Conservation (phyloP, 2,113 vertebrate species). For the Bubo blakistoni region DNA sequence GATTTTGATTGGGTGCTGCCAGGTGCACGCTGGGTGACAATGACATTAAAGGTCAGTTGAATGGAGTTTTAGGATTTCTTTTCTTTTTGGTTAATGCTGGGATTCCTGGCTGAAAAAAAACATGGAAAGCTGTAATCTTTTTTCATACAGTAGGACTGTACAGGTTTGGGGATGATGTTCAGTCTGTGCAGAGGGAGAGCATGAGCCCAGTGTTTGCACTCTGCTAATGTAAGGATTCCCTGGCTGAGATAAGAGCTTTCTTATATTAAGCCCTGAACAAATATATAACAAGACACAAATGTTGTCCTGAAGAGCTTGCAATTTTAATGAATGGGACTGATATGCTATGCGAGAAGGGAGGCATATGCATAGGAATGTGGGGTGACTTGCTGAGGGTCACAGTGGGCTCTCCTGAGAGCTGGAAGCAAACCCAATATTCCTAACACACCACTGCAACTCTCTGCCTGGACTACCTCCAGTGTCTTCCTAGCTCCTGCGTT, state of each 20-base stretch:
- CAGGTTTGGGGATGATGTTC: neutral
- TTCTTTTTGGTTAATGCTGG: neutral
- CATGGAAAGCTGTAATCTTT: neutral
- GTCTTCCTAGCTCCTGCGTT: neutral
- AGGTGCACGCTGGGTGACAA: constrained; percentile 8
- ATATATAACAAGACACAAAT: neutral
- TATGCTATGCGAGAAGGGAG: neutral
- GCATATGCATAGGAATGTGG: fast-evolving
- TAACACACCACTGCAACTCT: fast-evolving
- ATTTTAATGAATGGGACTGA: neutral
- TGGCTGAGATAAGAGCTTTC: neutral
- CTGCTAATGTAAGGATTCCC: neutral
- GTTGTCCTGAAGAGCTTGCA: neutral
- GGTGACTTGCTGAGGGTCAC: neutral
- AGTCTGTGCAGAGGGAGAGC: neutral
- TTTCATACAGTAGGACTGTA: neutral
- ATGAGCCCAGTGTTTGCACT: neutral
- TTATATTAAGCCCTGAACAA: neutral
- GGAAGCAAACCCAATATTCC: neutral
- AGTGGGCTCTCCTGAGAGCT: neutral
- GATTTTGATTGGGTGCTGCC: constrained; percentile 28
- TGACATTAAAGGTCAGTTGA: constrained; percentile 31
- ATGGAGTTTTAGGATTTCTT: neutral
- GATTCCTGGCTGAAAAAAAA: neutral
- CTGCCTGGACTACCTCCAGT: neutral